Conservation (phyloP, 1,140 invertebrate species). For the Ceratina australensis region DNA sequence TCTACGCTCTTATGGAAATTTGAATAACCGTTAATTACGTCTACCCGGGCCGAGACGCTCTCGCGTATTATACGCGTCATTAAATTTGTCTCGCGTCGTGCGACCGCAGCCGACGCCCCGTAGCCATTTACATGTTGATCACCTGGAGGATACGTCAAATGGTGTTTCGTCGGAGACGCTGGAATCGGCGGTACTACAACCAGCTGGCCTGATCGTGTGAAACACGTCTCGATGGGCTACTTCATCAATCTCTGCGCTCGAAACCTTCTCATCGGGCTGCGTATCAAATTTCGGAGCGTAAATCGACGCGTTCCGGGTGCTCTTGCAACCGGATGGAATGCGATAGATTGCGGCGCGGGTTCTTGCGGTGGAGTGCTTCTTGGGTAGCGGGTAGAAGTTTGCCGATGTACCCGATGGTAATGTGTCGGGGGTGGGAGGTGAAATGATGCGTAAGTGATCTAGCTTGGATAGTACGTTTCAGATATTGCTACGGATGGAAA, state of each 20-base stretch:
- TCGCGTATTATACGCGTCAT: constrained; percentile 10
- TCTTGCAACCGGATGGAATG: constrained; percentile 6
- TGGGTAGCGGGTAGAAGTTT: background rate
- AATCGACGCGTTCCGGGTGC: constrained; percentile 6
- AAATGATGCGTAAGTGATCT: constrained; percentile 9
- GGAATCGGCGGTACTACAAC: background rate
- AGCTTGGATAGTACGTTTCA: background rate
- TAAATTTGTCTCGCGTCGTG: constrained; percentile 46
- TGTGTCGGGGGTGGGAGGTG: background rate
- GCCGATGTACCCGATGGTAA: constrained; percentile 8
- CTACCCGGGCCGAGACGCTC: background rate
- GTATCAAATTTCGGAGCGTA: constrained; percentile 20
- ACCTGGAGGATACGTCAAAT: background rate
- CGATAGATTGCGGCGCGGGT: background rate
- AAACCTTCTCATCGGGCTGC: background rate
- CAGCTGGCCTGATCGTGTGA: background rate
- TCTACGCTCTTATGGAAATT: constrained; percentile 38
- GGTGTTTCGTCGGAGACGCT: background rate
- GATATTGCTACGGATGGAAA: background rate
- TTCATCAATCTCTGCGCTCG: constrained; percentile 7
- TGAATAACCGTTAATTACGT: constrained; percentile 54
- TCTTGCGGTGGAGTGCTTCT: constrained; percentile 5
- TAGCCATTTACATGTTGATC: background rate
- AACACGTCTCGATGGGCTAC: background rate
- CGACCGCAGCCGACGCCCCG: constrained; percentile 1